A percentile compares a stretch with the other conserved stretches of the same genome.
Evolutionary conservation across 2,888 invertebrate genomes (phyloP).

Genomic region (Chrysolina americana): DNA sequence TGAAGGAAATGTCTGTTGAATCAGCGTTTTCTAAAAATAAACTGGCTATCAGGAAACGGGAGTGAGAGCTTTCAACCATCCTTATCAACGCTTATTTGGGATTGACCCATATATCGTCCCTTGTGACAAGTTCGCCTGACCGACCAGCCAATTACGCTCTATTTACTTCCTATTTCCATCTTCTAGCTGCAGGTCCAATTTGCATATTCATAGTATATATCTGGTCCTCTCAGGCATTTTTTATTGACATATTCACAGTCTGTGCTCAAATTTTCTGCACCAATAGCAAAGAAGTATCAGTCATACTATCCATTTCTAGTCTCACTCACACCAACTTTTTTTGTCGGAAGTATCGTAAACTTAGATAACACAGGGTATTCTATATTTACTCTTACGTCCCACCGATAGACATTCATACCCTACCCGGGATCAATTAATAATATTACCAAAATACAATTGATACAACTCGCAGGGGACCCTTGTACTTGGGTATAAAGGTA

Average conservation of each 20-base stretch:
- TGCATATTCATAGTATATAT: not conserved
- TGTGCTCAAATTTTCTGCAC: too few relatives aligned
- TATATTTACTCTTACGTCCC: too few relatives aligned
- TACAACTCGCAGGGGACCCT: too few relatives aligned
- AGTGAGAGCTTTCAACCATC: not conserved
- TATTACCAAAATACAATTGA: too few relatives aligned
- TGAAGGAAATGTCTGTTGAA: not conserved
- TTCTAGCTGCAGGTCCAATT: conserved; percentile 1
- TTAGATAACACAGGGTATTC: too few relatives aligned
- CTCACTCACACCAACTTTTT: too few relatives aligned
- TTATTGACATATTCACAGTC: not conserved
- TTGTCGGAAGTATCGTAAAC: too few relatives aligned
- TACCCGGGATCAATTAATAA: too few relatives aligned
- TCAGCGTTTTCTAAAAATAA: conserved; percentile 13
- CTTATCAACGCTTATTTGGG: conserved; percentile 3
- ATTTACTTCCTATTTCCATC: conserved; percentile 16
- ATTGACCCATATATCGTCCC: conserved; percentile 21
- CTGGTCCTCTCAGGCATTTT: not conserved
- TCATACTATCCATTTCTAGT: too few relatives aligned
- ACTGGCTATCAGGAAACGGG: conserved; percentile 7
- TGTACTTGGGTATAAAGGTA: too few relatives aligned
- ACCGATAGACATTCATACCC: too few relatives aligned
- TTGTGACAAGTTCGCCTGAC: conserved; percentile 10
- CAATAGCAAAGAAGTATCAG: too few relatives aligned
- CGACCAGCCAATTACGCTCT: conserved; percentile 1